Base-by-base conservation (phyloP, 2,113 vertebrate genomes). In the Podarcis cretensis region DNA sequence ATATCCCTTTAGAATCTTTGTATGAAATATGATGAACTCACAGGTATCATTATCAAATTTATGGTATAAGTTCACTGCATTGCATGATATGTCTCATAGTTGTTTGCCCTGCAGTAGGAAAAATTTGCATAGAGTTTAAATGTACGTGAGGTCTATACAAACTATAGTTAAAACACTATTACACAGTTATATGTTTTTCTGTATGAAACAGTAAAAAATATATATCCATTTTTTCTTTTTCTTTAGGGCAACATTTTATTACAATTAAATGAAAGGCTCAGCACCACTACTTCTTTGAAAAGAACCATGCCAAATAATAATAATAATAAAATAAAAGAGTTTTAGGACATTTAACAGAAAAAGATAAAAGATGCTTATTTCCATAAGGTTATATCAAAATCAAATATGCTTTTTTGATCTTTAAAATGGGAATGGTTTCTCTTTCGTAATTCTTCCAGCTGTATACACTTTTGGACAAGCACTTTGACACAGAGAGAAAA, bases 101-200 rank as follows among this genome's bases (percentile, higher is more conserved):
- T 95, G 90, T 95, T 95, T 96, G 94, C 94, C 96, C 95, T 93
- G 92, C 90, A 95, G 95, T 92, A 87, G 83, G 86, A 92, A 96
- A 95, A 84, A 97, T 95, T 96, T 96, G 93, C 93, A 96, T 92
- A 91, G 81, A 7, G 3, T 94, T 95, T 94, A 97, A 96, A 96
- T 94, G 93, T 86, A 80, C 83, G 68, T 94, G 89, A 14, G 18
- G 92, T 89, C 95, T 93, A 94, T 92, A 96, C 95, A 96, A 96
- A 95, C 95, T 90, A 94, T 91, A 96, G 91, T 94, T 96, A 96
- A 96, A 96, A 95, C 93, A 97, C 90, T 96, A 95, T 96, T 95
- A 95, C 6, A 6, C 3, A 6, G 93, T 96, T 95, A 95, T 95
- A 92, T 94, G 93, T 69, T 93, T 94, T 96, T 91, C 95, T 92